Evolutionary conservation across 2,797 vertebrate species (phyloP), one percentile per base, ranked within the genome.

Genomic region (Mycteria americana): DNA sequence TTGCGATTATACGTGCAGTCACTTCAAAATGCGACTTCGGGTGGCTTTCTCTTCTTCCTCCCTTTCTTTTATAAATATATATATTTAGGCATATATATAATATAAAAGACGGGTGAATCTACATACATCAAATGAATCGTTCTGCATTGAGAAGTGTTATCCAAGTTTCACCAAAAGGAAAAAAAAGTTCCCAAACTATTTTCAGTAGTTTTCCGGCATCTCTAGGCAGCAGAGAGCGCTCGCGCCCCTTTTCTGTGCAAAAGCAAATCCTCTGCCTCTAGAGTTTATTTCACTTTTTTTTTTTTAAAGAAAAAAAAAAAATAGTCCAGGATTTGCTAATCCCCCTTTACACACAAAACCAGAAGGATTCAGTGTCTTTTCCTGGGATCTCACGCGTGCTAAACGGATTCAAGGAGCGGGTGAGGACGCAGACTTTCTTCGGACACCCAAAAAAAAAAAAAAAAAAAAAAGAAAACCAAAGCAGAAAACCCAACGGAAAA

Each of bases 151-250:
- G 92, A 96, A 95, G 95, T 85, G 95, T 94, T 95, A 94, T 96
- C 96, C 96, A 95, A 95, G 92, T 95, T 97, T 96, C 96, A 95
- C 91, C 94, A 89, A 95, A 83, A 83, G 63, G 45, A 94, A 88
- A 82, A 92, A 68, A 80, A 21, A 89, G 88, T 95, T 96, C 81
- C 94, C 96, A 86, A 95, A 92, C 87, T 93, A 50, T 93, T 95
- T 92, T 99, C 99, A 99, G 98, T 99, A 99, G 98, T 98, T 98
- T 98, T 98, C 98, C 98, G 97, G 98, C 98, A 98, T 98, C 98
- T 98, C 96, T 98, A 98, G 95, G 95, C 97, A 98, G 98, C 97
- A 98, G 98, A 98, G 98, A 98, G 98, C 94, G 97, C 98, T 95
- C 98, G 97, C 97, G 98, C 98, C 97, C 96, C 97, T 96, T 97